phyloP scores from a whole-genome alignment of 2,113 vertebrate genomes.

The Protomyctophum bolini region DNA sequence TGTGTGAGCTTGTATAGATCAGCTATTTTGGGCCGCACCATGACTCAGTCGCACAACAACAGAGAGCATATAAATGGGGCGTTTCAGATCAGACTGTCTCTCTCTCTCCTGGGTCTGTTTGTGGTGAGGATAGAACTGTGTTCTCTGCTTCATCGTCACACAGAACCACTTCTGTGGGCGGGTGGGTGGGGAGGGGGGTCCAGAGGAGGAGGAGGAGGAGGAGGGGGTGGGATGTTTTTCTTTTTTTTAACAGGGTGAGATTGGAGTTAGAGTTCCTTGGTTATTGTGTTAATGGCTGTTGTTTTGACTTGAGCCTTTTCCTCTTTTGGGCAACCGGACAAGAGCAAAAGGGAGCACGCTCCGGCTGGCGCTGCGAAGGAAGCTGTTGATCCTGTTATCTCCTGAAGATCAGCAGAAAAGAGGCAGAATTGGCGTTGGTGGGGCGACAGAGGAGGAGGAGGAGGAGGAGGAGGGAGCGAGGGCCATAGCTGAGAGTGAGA shows the following conservation, averaged over 20 bases:
- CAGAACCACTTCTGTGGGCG: neutral
- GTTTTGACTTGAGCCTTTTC: slow-evolving; percentile 16
- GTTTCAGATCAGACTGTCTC: neutral
- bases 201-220: too few relatives aligned
- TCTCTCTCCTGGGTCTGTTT: slow-evolving; percentile 17
- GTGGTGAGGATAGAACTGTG: slow-evolving; percentile 17
- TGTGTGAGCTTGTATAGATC: too few relatives aligned
- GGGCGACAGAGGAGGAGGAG: slow-evolving; percentile 22
- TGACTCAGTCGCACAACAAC: too few relatives aligned
- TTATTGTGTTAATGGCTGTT: slow-evolving; percentile 43
- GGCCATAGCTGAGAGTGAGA: neutral
- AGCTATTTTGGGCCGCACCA: too few relatives aligned
- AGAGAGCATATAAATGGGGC: too few relatives aligned
- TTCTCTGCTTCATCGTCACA: slow-evolving; percentile 18
- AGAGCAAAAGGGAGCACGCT: slow-evolving; percentile 23
- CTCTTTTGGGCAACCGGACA: slow-evolving; percentile 24
- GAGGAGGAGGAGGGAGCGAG: neutral
- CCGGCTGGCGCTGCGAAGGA: slow-evolving; percentile 36
- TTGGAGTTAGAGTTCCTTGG: slow-evolving; percentile 21
- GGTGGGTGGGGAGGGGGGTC: slow-evolving; percentile 1
- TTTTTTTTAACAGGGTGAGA: slow-evolving; percentile 1
- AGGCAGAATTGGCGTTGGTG: slow-evolving; percentile 28
- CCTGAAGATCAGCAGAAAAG: slow-evolving; percentile 49
- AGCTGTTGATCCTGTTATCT: slow-evolving; percentile 58
- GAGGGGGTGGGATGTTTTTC: slow-evolving; percentile 3